Percentiles rank a stretch among this genome's conserved stretches.
phyloP scores from a whole-genome alignment of 1,140 invertebrate species.

The Orchesella cincta region DNA sequence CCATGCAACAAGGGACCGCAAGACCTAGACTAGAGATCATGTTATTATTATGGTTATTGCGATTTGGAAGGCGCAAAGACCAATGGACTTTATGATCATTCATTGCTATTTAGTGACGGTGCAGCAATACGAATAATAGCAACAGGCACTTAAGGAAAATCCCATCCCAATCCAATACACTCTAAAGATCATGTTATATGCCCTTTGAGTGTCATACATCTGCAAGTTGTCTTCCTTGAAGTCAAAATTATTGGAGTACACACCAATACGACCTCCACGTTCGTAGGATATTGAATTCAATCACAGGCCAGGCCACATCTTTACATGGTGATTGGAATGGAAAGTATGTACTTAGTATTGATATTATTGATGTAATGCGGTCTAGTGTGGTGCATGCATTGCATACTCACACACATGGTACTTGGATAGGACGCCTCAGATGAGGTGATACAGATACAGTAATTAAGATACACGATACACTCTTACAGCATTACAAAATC shows the following conservation, averaged over 20 bases:
- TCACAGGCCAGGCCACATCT: too few relatives aligned
- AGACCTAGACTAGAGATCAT: neutral
- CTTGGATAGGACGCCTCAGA: too few relatives aligned
- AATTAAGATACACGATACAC: too few relatives aligned
- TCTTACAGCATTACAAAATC: too few relatives aligned
- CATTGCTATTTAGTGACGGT: too few relatives aligned
- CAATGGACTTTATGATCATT: conserved; percentile 1
- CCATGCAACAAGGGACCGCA: neutral
- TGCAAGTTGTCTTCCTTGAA: conserved; percentile 27
- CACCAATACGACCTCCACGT: conserved; percentile 23
- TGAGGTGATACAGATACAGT: too few relatives aligned
- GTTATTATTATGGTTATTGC: too few relatives aligned
- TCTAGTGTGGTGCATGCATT: too few relatives aligned
- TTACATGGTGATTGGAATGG: too few relatives aligned
- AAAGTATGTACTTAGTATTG: too few relatives aligned
- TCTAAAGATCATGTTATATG: neutral
- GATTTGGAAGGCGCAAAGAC: neutral
- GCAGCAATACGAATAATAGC: neutral
- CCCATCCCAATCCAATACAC: neutral
- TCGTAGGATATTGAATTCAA: neutral
- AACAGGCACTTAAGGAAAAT: neutral
- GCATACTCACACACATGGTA: too few relatives aligned
- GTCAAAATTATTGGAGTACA: conserved; percentile 30
- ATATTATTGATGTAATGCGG: too few relatives aligned
- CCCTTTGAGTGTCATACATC: conserved; percentile 15